Conservation (phyloP, 2,113 vertebrate genomes). For the Hoplias malabaricus region DNA sequence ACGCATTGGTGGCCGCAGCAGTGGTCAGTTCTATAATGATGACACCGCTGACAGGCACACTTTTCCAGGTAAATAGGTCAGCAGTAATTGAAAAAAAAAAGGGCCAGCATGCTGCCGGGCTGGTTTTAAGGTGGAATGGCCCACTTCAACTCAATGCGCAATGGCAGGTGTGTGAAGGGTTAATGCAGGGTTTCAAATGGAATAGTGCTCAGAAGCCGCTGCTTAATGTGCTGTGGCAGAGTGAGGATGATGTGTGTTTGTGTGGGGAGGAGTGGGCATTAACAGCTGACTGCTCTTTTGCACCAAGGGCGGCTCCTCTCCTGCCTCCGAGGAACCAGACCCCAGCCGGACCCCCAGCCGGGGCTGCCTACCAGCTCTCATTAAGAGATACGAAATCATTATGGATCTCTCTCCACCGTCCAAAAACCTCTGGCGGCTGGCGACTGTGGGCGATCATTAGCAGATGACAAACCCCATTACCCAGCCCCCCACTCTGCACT, state of each 20-base stretch:
- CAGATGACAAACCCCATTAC: conserved; percentile 63
- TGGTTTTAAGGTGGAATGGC: conserved; percentile 6
- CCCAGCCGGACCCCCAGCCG: conserved; percentile 22
- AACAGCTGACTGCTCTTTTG: conserved; percentile 35
- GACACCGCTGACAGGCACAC: background rate
- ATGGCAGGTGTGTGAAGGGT: conserved; percentile 23
- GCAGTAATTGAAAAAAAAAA: background rate
- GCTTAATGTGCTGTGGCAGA: conserved; percentile 43
- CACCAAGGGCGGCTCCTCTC: conserved; percentile 33
- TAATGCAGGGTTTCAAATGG: conserved; percentile 24
- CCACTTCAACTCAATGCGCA: conserved; percentile 1
- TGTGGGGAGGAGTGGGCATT: background rate
- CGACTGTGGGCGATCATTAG: conserved; percentile 57
- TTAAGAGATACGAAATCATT: conserved; percentile 56
- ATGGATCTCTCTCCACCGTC: conserved; percentile 48
- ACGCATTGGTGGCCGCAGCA: too few species aligned
- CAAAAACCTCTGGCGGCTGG: conserved; percentile 40
- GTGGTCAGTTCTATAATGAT: too few species aligned
- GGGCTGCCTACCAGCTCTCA: conserved; percentile 50
- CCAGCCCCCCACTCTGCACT: conserved; percentile 28
- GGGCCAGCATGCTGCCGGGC: background rate
- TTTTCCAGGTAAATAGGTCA: background rate
- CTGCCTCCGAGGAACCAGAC: conserved; percentile 16
- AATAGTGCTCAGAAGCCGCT: conserved; percentile 34
- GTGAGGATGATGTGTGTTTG: background rate